Conservation (phyloP, 2,888 invertebrate genomes). For the Bruchidius siliquastri region DNA sequence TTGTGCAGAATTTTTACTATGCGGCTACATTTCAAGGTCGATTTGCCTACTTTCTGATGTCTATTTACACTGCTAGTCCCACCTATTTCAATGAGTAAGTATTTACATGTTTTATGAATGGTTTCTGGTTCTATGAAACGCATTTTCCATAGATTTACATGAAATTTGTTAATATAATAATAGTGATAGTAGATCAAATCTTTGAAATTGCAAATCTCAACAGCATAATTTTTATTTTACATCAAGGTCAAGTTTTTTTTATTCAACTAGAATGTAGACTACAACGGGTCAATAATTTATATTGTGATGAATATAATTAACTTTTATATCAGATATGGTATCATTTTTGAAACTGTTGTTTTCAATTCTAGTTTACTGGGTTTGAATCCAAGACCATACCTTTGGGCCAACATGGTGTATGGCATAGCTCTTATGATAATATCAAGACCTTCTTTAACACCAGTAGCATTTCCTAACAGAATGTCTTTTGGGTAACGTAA, state of each 20-base stretch:
- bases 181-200: too few relatives aligned
- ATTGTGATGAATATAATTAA: too few relatives aligned
- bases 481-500: conserved; percentile 25
- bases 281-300: too few relatives aligned
- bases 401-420: conserved; percentile 32
- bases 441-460: conserved; percentile 25
- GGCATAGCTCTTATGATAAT: conserved; percentile 29
- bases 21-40: conserved; percentile 37
- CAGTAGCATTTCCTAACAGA: conserved; percentile 23
- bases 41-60: conserved; percentile 40
- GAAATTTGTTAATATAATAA: too few relatives aligned
- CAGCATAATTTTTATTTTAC: too few relatives aligned
- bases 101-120: background rate
- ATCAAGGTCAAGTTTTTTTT: too few relatives aligned
- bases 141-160: too few relatives aligned
- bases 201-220: too few relatives aligned
- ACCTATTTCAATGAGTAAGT: conserved; percentile 28
- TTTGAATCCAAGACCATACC: conserved; percentile 20
- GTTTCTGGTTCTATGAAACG: too few relatives aligned
- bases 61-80: conserved; percentile 37
- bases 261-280: too few relatives aligned
- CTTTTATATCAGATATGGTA: too few relatives aligned
- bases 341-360: too few relatives aligned
- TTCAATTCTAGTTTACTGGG: conserved; percentile 2
- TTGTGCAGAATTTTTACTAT: conserved; percentile 18